Base-by-base conservation (phyloP, 2,888 invertebrate species). In the Drosophila dives region DNA sequence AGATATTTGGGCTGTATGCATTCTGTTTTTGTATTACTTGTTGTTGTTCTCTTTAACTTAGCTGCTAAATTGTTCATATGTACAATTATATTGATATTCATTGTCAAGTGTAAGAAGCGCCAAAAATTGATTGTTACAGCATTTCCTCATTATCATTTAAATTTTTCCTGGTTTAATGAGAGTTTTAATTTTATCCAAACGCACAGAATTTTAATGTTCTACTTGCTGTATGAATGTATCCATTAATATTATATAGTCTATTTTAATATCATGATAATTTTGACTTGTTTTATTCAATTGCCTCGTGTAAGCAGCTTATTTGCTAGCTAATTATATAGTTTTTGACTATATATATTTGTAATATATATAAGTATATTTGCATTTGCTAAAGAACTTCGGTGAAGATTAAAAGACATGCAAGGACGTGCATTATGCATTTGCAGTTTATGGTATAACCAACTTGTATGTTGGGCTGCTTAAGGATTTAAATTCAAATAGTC, bases 51-150 rank as follows among this genome's bases (percentile, higher is more conserved):
- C 40, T 33, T 70, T 36, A 77, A 77, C 81, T 79, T 77, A 80
- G 56, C 58, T 33, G 36, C 69, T 79, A 79, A 56, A 51, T 66
- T 60, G 34, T 45, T 63, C 62, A 26, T 81, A 77, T 77, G 20
- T 77, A 77, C 77, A 77, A 66, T 71, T 71, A 40, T 75, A 54
- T 50, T 38, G 60, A 71, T 45, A 65, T 59, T 71, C 64, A 38
- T 64, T 53, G 38, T 61, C 36, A 36, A 51, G 64, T 66, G 68
- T 68, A 76, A 75, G 75, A 89, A 82, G 86, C 86, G 80, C 83
- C 55, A 84, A 81, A 68, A 87, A 74, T 82, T 86, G 85, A 86
- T 86, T 86, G 85, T 85, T 81, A 81, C 67, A 86, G 89, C 85
- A 84, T 62, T 67, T 67, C 40, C 11, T 63, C 45, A 4, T 63